These are phyloP conservation scores for Tenthredo livida DNA, from an alignment of 2,888 invertebrate species.

Conservation along the genomic window DNA sequence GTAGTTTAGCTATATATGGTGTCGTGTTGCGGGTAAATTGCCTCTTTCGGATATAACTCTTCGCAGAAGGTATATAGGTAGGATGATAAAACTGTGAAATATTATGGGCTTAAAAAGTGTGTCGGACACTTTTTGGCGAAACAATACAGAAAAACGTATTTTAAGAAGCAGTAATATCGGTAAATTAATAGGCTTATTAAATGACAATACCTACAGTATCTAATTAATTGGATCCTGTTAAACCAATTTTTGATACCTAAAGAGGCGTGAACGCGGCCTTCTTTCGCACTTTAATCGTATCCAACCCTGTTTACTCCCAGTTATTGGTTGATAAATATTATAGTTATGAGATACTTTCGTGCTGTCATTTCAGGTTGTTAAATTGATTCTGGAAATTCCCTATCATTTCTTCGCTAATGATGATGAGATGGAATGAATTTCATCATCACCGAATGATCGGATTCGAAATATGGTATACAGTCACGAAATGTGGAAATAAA, in stretches of 20 bases:
- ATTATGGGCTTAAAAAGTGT: neutral
- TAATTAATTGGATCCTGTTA: neutral
- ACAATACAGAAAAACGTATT: neutral
- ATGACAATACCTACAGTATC: neutral
- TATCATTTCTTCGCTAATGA: neutral
- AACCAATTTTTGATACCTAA: slow-evolving; percentile 3
- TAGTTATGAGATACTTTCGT: neutral
- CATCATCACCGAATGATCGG: neutral
- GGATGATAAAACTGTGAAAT: slow-evolving; percentile 2
- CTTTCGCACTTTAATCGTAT: neutral
- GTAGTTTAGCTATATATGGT: neutral
- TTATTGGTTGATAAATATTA: neutral
- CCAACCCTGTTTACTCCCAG: neutral
- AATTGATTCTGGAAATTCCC: neutral
- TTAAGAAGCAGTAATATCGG: neutral
- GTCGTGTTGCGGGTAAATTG: slow-evolving; percentile 26
- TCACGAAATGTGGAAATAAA: neutral
- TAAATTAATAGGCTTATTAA: neutral
- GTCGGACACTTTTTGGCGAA: neutral
- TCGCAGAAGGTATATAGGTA: neutral
- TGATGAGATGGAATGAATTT: neutral
- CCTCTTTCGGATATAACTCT: slow-evolving; percentile 3
- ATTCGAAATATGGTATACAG: neutral
- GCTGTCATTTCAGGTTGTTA: neutral
- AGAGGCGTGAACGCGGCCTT: neutral